phyloP scores from a whole-genome alignment of 2,888 invertebrate genomes.

The Rhagophthalmus giganteus region DNA sequence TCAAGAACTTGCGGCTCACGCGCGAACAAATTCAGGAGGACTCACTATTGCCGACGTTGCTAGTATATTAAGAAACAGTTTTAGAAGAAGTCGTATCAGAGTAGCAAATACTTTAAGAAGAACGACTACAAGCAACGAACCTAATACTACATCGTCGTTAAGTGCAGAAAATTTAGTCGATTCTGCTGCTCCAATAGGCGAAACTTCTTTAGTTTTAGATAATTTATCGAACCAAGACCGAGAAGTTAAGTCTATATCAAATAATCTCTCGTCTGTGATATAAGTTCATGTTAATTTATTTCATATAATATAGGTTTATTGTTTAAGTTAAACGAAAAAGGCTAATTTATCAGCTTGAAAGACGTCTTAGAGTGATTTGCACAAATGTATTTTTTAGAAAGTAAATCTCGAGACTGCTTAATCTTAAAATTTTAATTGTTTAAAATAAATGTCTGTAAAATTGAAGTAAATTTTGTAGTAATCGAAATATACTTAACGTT shows the following conservation, averaged over 20 bases:
- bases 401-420: background rate
- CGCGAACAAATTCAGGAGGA: slow-evolving; percentile 44
- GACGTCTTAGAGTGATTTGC: too few relatives aligned
- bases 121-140: slow-evolving; percentile 40
- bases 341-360: background rate
- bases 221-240: slow-evolving; percentile 39
- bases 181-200: slow-evolving; percentile 63
- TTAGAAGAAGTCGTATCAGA: slow-evolving; percentile 56
- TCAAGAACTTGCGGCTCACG: slow-evolving; percentile 24
- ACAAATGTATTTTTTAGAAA: background rate
- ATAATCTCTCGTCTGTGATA: slow-evolving; percentile 53
- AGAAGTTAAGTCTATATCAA: slow-evolving; percentile 39
- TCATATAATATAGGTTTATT: slow-evolving; percentile 8
- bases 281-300: slow-evolving; percentile 37
- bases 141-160: slow-evolving; percentile 50
- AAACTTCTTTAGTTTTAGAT: slow-evolving; percentile 52
- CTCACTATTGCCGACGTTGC: slow-evolving; percentile 63
- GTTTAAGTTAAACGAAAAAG: slow-evolving; percentile 4
- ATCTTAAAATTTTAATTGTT: too few relatives aligned
- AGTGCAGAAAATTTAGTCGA: slow-evolving; percentile 66
- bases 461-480: too few relatives aligned
- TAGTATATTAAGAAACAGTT: slow-evolving; percentile 61
- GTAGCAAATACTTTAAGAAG: slow-evolving; percentile 47
- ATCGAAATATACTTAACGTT: too few relatives aligned
- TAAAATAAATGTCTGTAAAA: too few relatives aligned